Evolutionary conservation across 1,140 invertebrate species (phyloP), one percentile per base, ranked within the genome.

Genomic region (Zeugodacus cucurbitae): DNA sequence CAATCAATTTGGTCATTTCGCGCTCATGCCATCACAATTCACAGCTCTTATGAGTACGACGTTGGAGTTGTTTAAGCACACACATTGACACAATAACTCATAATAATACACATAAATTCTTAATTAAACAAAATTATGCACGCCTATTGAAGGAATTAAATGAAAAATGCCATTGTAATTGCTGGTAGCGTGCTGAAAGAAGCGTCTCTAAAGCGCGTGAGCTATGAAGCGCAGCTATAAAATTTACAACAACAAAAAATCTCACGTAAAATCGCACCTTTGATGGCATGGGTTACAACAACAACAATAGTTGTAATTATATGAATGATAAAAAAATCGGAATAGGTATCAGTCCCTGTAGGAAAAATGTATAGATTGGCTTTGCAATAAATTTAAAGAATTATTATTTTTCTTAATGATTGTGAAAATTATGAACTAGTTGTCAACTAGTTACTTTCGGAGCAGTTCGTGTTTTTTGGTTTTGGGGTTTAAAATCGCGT

Each of bases 121-220:
- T 82, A 82, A 82, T 82, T 82, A 48, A 82, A 82, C 41, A 82
- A 82, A 82, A 82, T 82, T 82, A 82, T 82, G 74, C 41, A 82
- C 74, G 44, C 74, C 74, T 82, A 82, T 82, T 82, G 74, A 48
- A 48, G 20, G 8, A 82, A 82, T 82, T 82, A 82, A 82, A 48
- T 26, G 22, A 82, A 82, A 82, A 37, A 74, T 74, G 34, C 74
- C 74, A 54, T 48, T 82, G 74, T 44, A 82, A 44, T 82, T 82
- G 74, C 26, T 34, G 2, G 29, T 82, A 22, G 74, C 74, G 74
- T 82, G 74, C 41, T 82, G 74, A 26, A 41, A n/a, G 26, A n/a
- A 48, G 74, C 20, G 26, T 22, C 37, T n/a, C 26, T 11, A 22
- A 48, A 82, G 8, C 8, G 74, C 74, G 37, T 82, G n/a, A 29